phyloP scores from a whole-genome alignment of 1,140 invertebrate species.

The Mycetomoellerius zeteki region DNA sequence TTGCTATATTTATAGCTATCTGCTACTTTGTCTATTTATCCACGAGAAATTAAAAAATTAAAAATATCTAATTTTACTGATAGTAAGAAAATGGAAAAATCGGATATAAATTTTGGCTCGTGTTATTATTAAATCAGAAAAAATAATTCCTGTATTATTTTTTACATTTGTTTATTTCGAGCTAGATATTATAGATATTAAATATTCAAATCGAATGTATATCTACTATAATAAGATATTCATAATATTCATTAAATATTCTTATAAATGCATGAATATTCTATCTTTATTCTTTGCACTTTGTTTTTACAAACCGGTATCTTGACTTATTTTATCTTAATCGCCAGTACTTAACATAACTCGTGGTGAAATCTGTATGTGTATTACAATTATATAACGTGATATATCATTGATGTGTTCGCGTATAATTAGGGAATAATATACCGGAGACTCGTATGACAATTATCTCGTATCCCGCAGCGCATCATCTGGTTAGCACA shows the following conservation, averaged over 20 bases:
- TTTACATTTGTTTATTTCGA: not conserved
- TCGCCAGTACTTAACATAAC: not conserved
- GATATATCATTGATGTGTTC: not conserved
- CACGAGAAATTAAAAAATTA: not conserved
- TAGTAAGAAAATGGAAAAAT: not conserved
- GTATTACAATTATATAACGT: not conserved
- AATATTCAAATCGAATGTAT: not conserved
- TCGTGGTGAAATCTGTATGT: not conserved
- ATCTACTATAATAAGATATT: not conserved
- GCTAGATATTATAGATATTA: not conserved
- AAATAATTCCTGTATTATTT: not conserved
- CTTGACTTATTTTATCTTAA: not conserved
- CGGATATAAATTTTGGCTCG: not conserved
- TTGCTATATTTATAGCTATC: not conserved
- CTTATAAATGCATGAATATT: not conserved
- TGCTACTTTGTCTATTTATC: not conserved
- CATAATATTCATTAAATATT: slow-evolving; percentile 1
- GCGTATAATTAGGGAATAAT: slow-evolving; percentile 44
- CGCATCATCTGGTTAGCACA: slow-evolving; percentile 52
- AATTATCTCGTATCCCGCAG: slow-evolving; percentile 52
- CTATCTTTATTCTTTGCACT: not conserved
- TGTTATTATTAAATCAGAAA: not conserved
- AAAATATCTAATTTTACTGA: not conserved
- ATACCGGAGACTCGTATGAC: slow-evolving; percentile 26
- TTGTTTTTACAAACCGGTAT: not conserved